phyloP scores from a whole-genome alignment of 2,113 vertebrate species.

The Podilymbus podiceps region DNA sequence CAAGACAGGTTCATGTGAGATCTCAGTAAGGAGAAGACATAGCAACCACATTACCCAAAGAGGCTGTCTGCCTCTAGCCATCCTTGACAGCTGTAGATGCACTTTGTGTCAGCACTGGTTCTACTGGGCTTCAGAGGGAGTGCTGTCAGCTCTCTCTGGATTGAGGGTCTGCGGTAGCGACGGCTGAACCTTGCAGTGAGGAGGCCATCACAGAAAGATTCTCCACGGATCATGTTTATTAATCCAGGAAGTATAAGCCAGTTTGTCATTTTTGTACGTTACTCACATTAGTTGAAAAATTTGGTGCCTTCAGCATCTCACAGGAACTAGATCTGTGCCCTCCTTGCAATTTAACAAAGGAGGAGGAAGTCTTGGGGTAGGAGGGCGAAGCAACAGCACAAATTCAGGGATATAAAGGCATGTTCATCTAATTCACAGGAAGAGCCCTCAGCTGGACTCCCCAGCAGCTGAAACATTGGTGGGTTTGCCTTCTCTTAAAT shows the following conservation, averaged over 20 bases:
- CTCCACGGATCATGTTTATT: not conserved
- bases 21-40: not conserved
- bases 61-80: not conserved
- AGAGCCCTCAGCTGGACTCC: fast-evolving
- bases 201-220: not conserved
- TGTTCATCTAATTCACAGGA: fast-evolving
- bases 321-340: not conserved
- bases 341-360: not conserved
- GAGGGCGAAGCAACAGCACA: not conserved
- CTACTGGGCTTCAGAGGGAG: not conserved
- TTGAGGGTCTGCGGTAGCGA: not conserved
- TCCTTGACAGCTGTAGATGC: not conserved
- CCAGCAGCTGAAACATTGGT: fast-evolving
- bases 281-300: not conserved
- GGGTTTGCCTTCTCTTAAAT: not conserved
- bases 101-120: fast-evolving
- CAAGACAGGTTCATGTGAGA: not conserved
- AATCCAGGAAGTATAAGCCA: not conserved
- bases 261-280: not conserved
- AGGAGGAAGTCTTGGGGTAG: not conserved
- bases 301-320: not conserved
- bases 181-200: not conserved
- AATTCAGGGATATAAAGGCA: not conserved
- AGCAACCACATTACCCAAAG: fast-evolving
- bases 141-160: not conserved